Percentiles rank a stretch among this genome's conserved stretches.
These are phyloP conservation scores for Sinopyrophorus schimmeli DNA, from an alignment of 2,888 invertebrate species.

Conservation along the genomic window DNA sequence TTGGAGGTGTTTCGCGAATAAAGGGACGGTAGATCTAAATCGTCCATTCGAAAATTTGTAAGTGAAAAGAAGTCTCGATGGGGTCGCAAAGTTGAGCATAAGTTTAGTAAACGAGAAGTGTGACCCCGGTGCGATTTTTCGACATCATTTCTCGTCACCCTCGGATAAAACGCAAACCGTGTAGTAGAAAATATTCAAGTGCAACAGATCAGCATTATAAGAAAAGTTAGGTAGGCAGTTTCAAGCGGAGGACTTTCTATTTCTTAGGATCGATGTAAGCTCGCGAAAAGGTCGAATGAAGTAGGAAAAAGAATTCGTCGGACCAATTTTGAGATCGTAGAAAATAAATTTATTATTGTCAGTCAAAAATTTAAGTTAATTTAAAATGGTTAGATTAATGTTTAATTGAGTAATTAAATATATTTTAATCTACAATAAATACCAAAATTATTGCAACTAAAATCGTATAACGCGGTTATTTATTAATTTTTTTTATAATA, in stretches of 20 bases:
- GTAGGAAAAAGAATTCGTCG: too few species aligned
- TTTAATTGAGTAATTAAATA: too few species aligned
- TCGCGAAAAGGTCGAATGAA: too few species aligned
- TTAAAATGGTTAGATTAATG: too few species aligned
- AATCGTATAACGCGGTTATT: too few species aligned
- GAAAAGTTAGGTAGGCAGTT: conserved; percentile 27
- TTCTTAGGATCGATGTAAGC: conserved; percentile 18
- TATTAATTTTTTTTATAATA: too few species aligned
- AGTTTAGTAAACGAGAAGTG: conserved; percentile 42
- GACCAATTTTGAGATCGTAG: too few species aligned
- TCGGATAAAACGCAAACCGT: conserved; percentile 47
- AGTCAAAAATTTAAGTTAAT: too few species aligned
- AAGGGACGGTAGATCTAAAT: conserved; percentile 42
- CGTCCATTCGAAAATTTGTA: conserved; percentile 36
- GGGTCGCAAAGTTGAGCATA: conserved; percentile 38
- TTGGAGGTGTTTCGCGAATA: too few species aligned
- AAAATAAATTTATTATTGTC: too few species aligned
- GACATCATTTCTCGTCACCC: conserved; percentile 44
- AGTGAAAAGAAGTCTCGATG: conserved; percentile 38
- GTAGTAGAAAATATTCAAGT: conserved; percentile 46
- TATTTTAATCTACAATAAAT: too few species aligned
- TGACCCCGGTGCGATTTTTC: conserved; percentile 45
- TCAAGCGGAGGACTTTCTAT: conserved; percentile 17
- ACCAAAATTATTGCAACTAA: too few species aligned
- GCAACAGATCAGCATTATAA: conserved; percentile 35